phyloP scores from a whole-genome alignment of 2,888 invertebrate genomes.

The Nemotelus nigrinus region DNA sequence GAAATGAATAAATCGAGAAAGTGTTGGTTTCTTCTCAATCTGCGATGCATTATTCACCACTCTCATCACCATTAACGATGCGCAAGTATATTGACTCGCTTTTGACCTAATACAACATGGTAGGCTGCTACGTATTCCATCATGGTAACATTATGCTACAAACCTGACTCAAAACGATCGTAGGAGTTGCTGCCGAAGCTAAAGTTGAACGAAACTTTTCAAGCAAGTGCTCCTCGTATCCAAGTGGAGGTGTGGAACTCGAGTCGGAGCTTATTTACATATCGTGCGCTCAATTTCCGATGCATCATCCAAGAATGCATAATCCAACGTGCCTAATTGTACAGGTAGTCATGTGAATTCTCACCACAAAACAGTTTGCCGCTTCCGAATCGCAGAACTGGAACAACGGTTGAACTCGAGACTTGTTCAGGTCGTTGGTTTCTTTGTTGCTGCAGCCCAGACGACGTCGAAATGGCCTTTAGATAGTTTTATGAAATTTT shows the following conservation, averaged over 20 bases:
- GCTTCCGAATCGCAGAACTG: not conserved
- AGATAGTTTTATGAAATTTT: not conserved
- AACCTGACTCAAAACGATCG: not conserved
- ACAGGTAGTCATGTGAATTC: not conserved
- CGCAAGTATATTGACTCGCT: not conserved
- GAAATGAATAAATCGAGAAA: constrained; percentile 12
- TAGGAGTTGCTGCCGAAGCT: not conserved
- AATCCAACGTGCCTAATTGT: not conserved
- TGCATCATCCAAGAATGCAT: too few species aligned
- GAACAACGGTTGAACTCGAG: not conserved
- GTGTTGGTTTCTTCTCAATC: constrained; percentile 6
- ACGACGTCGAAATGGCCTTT: not conserved
- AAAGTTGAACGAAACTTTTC: too few species aligned
- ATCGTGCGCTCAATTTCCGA: too few species aligned
- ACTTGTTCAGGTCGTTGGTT: not conserved
- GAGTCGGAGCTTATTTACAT: not conserved
- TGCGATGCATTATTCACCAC: not conserved
- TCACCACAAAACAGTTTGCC: too few species aligned
- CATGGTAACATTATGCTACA: not conserved
- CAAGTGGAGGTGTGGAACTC: not conserved
- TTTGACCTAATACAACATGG: not conserved
- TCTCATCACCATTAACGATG: too few species aligned
- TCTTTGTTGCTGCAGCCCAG: not conserved
- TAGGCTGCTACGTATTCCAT: constrained; percentile 6
- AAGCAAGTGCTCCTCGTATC: not conserved